Conservation (phyloP, 1,140 invertebrate species). For the Papilio machaon region DNA sequence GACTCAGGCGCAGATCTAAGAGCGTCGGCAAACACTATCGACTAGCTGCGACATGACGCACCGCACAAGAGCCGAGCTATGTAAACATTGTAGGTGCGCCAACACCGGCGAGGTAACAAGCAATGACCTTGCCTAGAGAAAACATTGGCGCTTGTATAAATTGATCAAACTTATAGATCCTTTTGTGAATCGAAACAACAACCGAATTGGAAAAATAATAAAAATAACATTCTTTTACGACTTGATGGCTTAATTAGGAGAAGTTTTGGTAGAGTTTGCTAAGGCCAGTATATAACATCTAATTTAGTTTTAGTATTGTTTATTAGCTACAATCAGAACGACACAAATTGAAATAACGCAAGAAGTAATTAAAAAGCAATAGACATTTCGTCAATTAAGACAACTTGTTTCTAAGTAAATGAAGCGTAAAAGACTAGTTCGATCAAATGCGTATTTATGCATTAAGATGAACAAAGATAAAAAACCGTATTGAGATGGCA, state of each 20-base stretch:
- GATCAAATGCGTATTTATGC: neutral
- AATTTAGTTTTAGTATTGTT: neutral
- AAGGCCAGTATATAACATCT: neutral
- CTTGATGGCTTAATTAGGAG: neutral
- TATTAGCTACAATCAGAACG: neutral
- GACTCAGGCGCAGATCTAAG: conserved; percentile 71
- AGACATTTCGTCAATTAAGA: neutral
- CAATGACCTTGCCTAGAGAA: conserved; percentile 57
- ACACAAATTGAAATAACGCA: neutral
- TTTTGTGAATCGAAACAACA: neutral
- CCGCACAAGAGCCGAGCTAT: conserved; percentile 52
- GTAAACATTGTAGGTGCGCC: conserved; percentile 64
- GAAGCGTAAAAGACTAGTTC: neutral
- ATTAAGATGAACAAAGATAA: neutral
- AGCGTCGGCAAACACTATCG: conserved; percentile 70
- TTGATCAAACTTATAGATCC: conserved; percentile 10
- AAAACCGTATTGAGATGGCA: neutral
- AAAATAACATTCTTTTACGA: no score
- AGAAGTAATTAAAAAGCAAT: conserved; percentile 13
- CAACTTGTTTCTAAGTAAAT: conserved; percentile 4
- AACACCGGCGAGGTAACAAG: conserved; percentile 47
- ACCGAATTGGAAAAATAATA: neutral
- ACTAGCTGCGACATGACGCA: conserved; percentile 67
- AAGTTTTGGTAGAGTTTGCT: neutral
- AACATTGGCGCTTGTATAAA: conserved; percentile 40